Evolutionary conservation across 2,113 vertebrate genomes (phyloP).

Genomic region (Recurvirostra avosetta): DNA sequence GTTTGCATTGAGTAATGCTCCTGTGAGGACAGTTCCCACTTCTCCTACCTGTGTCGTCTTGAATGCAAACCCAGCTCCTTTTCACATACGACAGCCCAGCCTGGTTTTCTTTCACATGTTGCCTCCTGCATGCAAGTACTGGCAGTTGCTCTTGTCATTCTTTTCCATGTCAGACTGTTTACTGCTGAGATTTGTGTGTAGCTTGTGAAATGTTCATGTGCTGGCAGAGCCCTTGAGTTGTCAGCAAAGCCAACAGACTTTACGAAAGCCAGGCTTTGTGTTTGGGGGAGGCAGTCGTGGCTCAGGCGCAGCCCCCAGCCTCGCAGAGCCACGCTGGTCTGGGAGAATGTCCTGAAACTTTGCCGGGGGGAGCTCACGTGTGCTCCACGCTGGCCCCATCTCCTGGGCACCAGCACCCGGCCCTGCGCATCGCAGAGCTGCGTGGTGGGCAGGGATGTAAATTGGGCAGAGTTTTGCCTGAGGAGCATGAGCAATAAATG

Average conservation of each 20-base stretch:
- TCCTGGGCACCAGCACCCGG: background rate
- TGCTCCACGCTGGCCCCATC: fast-evolving
- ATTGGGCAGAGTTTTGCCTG: background rate
- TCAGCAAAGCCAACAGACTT: background rate
- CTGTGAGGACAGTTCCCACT: background rate
- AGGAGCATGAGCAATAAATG: background rate
- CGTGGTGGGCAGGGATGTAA: background rate
- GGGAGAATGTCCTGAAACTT: background rate
- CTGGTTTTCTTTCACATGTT: background rate
- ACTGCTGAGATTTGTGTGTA: background rate
- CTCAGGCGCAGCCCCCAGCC: background rate
- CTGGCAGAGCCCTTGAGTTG: background rate
- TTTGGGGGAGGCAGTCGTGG: fast-evolving
- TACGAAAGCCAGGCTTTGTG: background rate
- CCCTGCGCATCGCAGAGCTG: fast-evolving
- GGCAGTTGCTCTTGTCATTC: background rate
- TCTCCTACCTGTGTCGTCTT: fast-evolving
- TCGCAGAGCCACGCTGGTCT: fast-evolving
- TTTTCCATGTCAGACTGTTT: background rate
- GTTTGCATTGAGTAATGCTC: background rate
- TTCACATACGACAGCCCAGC: background rate
- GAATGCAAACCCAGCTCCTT: background rate
- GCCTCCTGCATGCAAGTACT: background rate
- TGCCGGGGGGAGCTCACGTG: fast-evolving
- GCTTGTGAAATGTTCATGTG: background rate